Base-by-base conservation (phyloP, 2,888 invertebrate species). In the Metopia argyrocephala region DNA sequence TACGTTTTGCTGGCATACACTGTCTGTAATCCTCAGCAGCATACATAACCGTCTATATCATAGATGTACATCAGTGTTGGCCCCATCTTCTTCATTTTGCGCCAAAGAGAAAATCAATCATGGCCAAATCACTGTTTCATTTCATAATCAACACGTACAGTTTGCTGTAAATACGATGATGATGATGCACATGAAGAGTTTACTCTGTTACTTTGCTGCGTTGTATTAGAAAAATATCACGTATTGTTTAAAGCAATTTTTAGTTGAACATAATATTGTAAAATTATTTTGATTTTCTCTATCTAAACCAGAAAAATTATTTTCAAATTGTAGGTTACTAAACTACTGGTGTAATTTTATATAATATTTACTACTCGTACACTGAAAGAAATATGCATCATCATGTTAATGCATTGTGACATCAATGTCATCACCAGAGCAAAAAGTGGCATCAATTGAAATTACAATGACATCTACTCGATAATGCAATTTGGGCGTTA, bases 301-400 rank as follows among this genome's bases (percentile, higher is more conserved):
- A 25, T 27, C n/a, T 31, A 45, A 28, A 12, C 46, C 62, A 45
- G 38, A 38, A 38, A 61, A 66, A 62, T 38, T 27, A 31, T 69
- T 59, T 69, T 64, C n/a, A 65, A 70, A 81, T 78, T 74, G 69
- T 81, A 76, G 76, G 81, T 78, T 81, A 78, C 70, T 78, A 74
- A 78, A 78, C 78, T 78, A 66, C 69, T 74, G 65, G 66, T 28
- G 78, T 81, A 71, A 76, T 75, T 81, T 57, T 50, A 54, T 70
- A 45, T 61, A n/a, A 9, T 23, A 18, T 31, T 57, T 59, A n/a
- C 18, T 54, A 5, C 18, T 48, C 9, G 48, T 48, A 18, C 20
- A 65, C 52, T 70, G 54, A 80, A 71, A 73, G 68, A 68, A 64
- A n/a, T n/a, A n/a, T n/a, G n/a, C n/a, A n/a, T n/a, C n/a, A n/a